A percentile compares a stretch with the other conserved stretches of the same genome.
Evolutionary conservation across 2,113 vertebrate genomes (phyloP).

Genomic region (Hoplias malabaricus): DNA sequence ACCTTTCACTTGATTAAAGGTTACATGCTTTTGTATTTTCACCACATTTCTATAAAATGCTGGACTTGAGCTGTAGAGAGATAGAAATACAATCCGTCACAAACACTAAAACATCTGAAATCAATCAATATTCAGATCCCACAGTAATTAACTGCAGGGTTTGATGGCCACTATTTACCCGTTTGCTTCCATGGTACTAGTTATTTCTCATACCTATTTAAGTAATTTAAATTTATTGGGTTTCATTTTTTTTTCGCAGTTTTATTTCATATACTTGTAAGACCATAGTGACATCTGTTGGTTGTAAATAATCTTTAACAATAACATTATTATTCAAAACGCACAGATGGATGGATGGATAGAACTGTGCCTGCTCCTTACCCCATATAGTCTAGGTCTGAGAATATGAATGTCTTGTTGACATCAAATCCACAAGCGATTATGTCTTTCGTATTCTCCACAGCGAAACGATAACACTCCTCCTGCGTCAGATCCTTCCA

Average conservation of each 20-base stretch:
- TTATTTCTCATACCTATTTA: no score
- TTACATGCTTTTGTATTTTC: constrained; percentile 95
- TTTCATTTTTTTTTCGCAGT: no score
- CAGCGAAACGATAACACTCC: constrained; percentile 81
- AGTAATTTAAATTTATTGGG: no score
- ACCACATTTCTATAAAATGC: constrained; percentile 93
- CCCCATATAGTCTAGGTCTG: constrained; percentile 96
- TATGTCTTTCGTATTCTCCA: constrained; percentile 94
- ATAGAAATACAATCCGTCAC: not conserved
- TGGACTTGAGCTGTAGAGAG: constrained; percentile 75
- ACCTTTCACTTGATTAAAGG: constrained; percentile 98
- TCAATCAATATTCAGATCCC: no score
- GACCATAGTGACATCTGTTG: not conserved
- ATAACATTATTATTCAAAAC: not conserved
- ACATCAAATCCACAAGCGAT: constrained; percentile 95
- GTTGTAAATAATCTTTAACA: not conserved
- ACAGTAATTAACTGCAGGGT: no score
- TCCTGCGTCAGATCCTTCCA: constrained; percentile 95
- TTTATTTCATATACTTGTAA: not conserved
- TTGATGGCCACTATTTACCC: not conserved
- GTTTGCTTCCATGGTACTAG: not conserved
- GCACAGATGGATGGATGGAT: not conserved
- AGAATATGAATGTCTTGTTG: constrained; percentile 98
- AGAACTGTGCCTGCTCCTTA: constrained; percentile 61
- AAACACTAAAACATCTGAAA: not conserved